These are phyloP conservation scores for Epinotia demarniana DNA, from an alignment of 2,888 invertebrate genomes.

Conservation along the genomic window DNA sequence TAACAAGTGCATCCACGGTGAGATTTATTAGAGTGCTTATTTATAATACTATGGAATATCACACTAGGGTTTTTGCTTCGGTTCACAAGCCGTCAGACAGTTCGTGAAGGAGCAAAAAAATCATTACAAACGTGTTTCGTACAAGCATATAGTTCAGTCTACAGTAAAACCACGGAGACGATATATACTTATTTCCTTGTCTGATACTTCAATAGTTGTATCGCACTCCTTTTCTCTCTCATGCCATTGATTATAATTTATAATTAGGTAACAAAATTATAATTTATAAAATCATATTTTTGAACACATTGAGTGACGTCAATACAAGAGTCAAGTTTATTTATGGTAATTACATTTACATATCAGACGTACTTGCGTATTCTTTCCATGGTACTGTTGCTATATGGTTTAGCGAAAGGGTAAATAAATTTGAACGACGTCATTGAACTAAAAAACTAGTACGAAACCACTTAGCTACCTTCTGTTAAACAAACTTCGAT, in stretches of 20 bases:
- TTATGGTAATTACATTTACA: neutral
- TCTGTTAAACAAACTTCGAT: neutral
- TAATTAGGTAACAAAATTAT: neutral
- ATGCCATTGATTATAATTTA: no score
- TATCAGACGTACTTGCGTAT: neutral
- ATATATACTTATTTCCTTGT: no score
- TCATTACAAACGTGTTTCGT: conserved; percentile 12
- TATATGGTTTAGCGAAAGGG: neutral
- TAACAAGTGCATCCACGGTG: conserved; percentile 53
- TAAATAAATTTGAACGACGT: neutral
- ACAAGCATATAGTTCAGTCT: conserved; percentile 17
- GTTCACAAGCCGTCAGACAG: conserved; percentile 20
- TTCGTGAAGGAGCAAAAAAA: conserved; percentile 18
- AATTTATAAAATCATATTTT: no score
- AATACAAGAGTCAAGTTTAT: neutral
- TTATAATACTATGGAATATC: conserved; percentile 41
- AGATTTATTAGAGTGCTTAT: conserved; percentile 26
- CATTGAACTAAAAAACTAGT: neutral
- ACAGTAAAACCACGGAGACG: no score
- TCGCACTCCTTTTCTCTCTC: no score
- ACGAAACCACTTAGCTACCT: neutral
- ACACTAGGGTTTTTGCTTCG: conserved; percentile 34
- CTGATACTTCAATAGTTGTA: no score
- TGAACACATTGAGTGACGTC: neutral
- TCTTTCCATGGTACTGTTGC: neutral